Conservation (phyloP, 1,140 invertebrate genomes). For the Drosophila baimaii region DNA sequence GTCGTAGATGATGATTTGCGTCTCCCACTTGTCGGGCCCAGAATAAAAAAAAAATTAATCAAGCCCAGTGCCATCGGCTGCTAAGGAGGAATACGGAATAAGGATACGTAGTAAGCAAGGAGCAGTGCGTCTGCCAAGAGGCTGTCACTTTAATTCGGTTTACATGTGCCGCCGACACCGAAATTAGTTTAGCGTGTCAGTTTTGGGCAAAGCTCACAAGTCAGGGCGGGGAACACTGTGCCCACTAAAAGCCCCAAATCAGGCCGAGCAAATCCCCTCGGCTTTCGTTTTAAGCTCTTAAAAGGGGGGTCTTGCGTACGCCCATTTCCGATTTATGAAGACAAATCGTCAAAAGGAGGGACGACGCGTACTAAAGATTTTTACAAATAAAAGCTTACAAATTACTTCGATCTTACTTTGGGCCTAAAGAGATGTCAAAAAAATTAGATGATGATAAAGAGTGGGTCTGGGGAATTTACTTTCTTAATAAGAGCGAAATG, state of each 20-base stretch:
- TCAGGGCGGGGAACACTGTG: slow-evolving; percentile 12
- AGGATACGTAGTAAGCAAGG: slow-evolving; percentile 31
- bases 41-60: slow-evolving; percentile 82
- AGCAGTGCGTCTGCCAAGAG: slow-evolving; percentile 33
- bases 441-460: slow-evolving; percentile 1
- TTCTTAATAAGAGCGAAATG: background rate
- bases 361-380: slow-evolving; percentile 11
- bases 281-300: slow-evolving; percentile 55
- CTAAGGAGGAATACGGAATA: slow-evolving; percentile 5
- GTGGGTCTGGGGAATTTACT: background rate
- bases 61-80: slow-evolving; percentile 48
- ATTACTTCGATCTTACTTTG: slow-evolving; percentile 13
- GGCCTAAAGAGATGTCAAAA: slow-evolving; percentile 3
- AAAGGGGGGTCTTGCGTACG: slow-evolving; percentile 25
- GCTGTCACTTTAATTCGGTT: slow-evolving; percentile 66
- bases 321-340: slow-evolving; percentile 56
- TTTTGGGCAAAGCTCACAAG: slow-evolving; percentile 46
- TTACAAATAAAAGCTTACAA: slow-evolving; percentile 27
- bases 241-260: slow-evolving; percentile 49
- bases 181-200: slow-evolving; percentile 78
- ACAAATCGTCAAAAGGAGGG: slow-evolving; percentile 43
- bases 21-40: slow-evolving; percentile 65
- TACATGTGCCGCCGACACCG: slow-evolving; percentile 73
- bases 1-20: slow-evolving; percentile 63
- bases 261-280: slow-evolving; percentile 32